phyloP scores from a whole-genome alignment of 2,888 invertebrate species.

The Apodemia mormo region DNA sequence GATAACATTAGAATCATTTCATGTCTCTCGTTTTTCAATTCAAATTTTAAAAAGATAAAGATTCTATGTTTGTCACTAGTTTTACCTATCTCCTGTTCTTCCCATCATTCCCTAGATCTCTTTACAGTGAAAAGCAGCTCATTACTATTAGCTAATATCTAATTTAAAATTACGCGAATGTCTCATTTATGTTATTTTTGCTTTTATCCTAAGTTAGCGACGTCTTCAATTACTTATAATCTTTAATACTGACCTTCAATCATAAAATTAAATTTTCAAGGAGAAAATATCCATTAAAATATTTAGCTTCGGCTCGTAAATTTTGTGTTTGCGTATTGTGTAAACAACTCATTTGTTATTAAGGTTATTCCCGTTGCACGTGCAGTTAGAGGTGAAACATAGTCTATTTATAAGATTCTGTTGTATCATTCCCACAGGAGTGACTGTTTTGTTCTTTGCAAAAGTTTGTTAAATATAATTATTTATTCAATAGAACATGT shows the following conservation, averaged over 20 bases:
- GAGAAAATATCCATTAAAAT: not conserved
- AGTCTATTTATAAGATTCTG: not conserved
- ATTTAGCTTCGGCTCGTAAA: not conserved
- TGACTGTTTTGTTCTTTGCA: not conserved
- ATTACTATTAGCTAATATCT: too few species aligned
- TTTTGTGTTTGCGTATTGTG: not conserved
- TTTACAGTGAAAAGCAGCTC: too few species aligned
- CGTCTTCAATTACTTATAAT: not conserved
- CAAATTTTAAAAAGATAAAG: too few species aligned
- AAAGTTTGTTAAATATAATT: not conserved
- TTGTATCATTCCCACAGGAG: conserved; percentile 3
- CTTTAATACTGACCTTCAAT: not conserved
- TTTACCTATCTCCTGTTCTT: too few species aligned
- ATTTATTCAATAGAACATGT: not conserved
- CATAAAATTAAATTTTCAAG: not conserved
- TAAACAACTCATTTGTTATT: conserved; percentile 15
- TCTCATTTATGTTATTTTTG: too few species aligned
- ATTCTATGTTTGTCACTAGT: too few species aligned
- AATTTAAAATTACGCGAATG: too few species aligned
- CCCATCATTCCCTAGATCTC: too few species aligned
- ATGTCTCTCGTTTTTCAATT: too few species aligned
- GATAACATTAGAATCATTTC: too few species aligned
- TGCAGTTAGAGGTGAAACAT: conserved; percentile 9
- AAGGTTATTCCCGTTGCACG: conserved; percentile 7
- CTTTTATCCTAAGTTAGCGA: not conserved